Evolutionary conservation across 2,113 vertebrate genomes (phyloP), one percentile per base, ranked within the genome.

Genomic region (Phylloscopus trochiloides): DNA sequence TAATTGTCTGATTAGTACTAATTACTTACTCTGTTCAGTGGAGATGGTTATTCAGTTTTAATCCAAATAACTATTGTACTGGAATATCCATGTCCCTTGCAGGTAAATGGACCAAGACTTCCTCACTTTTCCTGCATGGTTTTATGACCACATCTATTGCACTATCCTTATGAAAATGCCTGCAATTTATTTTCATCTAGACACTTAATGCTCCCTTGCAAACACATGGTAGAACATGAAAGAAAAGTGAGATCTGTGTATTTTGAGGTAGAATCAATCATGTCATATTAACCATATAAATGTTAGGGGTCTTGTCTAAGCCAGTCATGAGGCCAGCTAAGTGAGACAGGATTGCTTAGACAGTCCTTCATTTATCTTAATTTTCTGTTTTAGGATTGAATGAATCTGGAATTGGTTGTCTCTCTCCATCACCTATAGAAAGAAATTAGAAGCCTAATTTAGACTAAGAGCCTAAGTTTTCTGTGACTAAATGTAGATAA

Each of bases 201-300:
- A 47, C 59, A 47, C 47, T 90, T 90, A 94, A 86, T 48, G 51
- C 72, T 90, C 17, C 36, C 72, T 86, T 80, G 34, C 3, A 8
- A 94, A 93, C 65, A 93, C 76, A 58, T 90, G 79, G 79, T 92
- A 96, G 58, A 90, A 94, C 86, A 90, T 66, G 71, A 42, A 93
- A 83, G 36, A 43, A 82, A 79, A 94, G 58, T 70, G 68, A 92
- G 59, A 91, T 84, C 55, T 83, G 86, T 89, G 83, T 79, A 38
- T 92, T 96, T 67, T 86, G 68, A 92, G 48, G 51, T 63, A 80
- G 42, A 92, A 94, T 96, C 51, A 81, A 74, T 95, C 80, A 48
- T 76, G 42, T 88, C 20, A 86, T 86, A 86, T 93, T 92, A 92
- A 62, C 19, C 28, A 88, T 28, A 82, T 40, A 68, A 82, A 82